Percentiles rank a stretch among this genome's conserved stretches.
Evolutionary conservation across 1,140 invertebrate genomes (phyloP).

Genomic region (Camponotus vicinus): DNA sequence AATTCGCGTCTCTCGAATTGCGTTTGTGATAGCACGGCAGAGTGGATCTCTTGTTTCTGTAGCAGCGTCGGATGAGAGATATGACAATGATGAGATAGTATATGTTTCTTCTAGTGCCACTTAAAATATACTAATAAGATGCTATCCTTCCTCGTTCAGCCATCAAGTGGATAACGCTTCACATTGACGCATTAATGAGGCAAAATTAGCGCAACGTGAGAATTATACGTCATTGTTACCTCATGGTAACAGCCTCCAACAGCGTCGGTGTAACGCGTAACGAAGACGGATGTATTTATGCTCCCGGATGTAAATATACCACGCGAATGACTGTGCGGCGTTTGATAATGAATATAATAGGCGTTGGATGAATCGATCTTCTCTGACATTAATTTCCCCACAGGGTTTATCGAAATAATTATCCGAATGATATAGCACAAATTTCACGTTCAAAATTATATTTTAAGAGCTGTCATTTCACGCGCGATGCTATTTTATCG

Average conservation of each 20-base stretch:
- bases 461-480: conserved; percentile 4
- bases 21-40: conserved; percentile 63
- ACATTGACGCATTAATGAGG: conserved; percentile 26
- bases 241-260: background rate
- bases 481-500: background rate
- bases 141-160: background rate
- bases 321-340: background rate
- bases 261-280: conserved; percentile 3
- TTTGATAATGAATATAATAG: conserved; percentile 18
- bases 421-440: conserved; percentile 17
- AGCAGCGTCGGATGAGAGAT: conserved; percentile 49
- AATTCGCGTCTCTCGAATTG: conserved; percentile 25
- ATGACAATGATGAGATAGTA: conserved; percentile 27
- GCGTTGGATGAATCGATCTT: background rate
- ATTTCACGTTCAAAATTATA: background rate
- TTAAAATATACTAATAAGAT: conserved; percentile 14
- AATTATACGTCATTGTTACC: conserved; percentile 33
- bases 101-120: background rate
- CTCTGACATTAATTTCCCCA: conserved; percentile 18
- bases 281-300: conserved; percentile 31
- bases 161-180: conserved; percentile 25
- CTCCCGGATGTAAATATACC: conserved; percentile 15
- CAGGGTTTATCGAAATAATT: conserved; percentile 7
- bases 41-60: conserved; percentile 57
- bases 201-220: conserved; percentile 7